A percentile compares a stretch with the other conserved stretches of the same genome.
phyloP scores from a whole-genome alignment of 2,113 vertebrate species.

The Tyrannus savana region DNA sequence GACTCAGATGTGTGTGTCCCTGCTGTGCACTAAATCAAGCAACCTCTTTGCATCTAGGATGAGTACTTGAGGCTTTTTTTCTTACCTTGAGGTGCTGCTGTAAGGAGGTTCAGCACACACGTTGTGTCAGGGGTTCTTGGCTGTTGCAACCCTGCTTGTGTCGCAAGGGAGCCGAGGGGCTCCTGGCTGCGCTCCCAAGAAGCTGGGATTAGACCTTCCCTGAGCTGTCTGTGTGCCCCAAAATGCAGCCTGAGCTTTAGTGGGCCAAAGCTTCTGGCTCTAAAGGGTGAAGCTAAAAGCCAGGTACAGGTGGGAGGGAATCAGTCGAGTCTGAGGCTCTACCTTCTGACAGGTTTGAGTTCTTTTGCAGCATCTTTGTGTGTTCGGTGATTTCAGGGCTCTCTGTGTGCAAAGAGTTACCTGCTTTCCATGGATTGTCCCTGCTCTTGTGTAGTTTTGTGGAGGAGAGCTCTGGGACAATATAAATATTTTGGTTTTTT shows the following conservation, averaged over 20 bases:
- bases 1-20: fast-evolving
- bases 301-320: not conserved
- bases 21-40: fast-evolving
- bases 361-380: not conserved
- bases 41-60: fast-evolving
- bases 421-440: not conserved
- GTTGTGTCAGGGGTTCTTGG: not conserved
- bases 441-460: not conserved
- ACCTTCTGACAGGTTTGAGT: fast-evolving
- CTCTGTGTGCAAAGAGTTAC: not conserved
- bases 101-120: fast-evolving
- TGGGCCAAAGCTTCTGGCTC: not conserved
- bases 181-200: not conserved
- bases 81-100: not conserved
- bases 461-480: not conserved
- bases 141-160: not conserved
- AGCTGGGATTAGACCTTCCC: not conserved
- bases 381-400: not conserved
- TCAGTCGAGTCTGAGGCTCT: fast-evolving
- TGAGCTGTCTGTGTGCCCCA: not conserved
- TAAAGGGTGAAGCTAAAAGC: not conserved
- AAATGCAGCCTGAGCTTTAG: not conserved
- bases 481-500: not conserved
- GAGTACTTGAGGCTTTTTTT: not conserved
- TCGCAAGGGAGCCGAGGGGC: not conserved